A percentile compares a stretch with the other conserved stretches of the same genome.
phyloP scores from a whole-genome alignment of 2,797 vertebrate species.

The Psittacula echo region DNA sequence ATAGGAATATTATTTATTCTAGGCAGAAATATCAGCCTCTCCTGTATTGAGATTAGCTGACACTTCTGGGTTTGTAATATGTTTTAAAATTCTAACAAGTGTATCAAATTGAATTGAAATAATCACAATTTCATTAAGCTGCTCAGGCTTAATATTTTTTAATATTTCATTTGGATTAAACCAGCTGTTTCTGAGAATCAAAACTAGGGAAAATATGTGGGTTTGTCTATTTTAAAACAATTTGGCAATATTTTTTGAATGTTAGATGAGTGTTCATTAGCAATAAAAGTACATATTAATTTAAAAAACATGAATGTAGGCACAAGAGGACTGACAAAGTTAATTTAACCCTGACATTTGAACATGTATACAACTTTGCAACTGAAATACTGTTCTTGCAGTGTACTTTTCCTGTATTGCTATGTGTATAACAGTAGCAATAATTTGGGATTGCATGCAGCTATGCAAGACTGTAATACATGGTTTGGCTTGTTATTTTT shows the following conservation, averaged over 20 bases:
- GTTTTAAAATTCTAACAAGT: background rate
- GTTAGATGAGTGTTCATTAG: background rate
- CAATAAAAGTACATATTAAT: background rate
- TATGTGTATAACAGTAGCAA: background rate
- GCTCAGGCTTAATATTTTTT: background rate
- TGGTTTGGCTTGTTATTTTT: background rate
- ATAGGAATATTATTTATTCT: constrained; percentile 17
- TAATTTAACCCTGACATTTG: background rate
- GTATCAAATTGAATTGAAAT: constrained; percentile 23
- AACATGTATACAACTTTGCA: background rate
- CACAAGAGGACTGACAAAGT: background rate
- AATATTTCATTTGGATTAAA: constrained; percentile 23
- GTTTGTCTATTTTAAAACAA: background rate
- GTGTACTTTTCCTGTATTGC: background rate
- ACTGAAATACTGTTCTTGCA: background rate
- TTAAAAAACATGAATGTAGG: background rate
- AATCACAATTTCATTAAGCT: constrained; percentile 1
- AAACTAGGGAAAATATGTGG: background rate
- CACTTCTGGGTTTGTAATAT: background rate
- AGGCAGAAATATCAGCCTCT: background rate
- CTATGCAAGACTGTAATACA: background rate
- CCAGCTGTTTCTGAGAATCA: background rate
- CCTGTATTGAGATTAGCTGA: constrained; percentile 12
- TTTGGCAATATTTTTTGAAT: background rate
- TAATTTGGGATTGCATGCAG: background rate